Evolutionary conservation across 2,113 vertebrate species (phyloP), one percentile per base, ranked within the genome.

Genomic region (Oceanites oceanicus): DNA sequence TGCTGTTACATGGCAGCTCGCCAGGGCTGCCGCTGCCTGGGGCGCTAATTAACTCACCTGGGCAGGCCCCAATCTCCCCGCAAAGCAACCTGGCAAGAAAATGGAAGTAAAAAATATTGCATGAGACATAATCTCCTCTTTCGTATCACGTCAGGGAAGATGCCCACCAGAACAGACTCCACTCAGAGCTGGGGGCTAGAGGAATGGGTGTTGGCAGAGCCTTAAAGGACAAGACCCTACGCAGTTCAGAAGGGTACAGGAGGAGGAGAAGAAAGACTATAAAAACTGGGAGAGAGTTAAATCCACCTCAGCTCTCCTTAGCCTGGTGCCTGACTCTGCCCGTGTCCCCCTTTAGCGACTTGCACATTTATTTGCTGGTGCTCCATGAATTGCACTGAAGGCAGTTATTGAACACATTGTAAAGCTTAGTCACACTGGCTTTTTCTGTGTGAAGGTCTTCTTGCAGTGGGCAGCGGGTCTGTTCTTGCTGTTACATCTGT

Each of bases 41-140:
- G 32, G 49, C 34, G n/a, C 56, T 93, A 65, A 91, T 92, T 95
- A 90, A 88, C 90, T 95, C 91, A 96, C 88, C 94, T 96, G 81
- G 95, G 78, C 88, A 96, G 88, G 82, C 58, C 67, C 49, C 86
- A 94, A 1, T 7, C 27, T 58, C n/a, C 9, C 36, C 1, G 12
- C 42, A 77, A 20, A 86, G 76, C 38, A 71, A 58, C 25, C 70
- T 79, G 62, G 65, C 73, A 91, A 96, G 71, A 42, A 76, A 88
- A 91, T 40, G 53, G 88, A 96, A 58, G n/a, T 73, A 21, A 91
- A 32, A 90, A 92, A 78, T 73, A 36, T 15, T 36, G 27, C 52
- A 20, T 23, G 68, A 72, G 13, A 26, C 47, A 18, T 32, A 78
- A 71, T 84, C 92, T 62, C 91, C 50, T 78, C 45, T 79, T 92